Base-by-base conservation (phyloP, 2,888 invertebrate species). In the Phalera bucephala region DNA sequence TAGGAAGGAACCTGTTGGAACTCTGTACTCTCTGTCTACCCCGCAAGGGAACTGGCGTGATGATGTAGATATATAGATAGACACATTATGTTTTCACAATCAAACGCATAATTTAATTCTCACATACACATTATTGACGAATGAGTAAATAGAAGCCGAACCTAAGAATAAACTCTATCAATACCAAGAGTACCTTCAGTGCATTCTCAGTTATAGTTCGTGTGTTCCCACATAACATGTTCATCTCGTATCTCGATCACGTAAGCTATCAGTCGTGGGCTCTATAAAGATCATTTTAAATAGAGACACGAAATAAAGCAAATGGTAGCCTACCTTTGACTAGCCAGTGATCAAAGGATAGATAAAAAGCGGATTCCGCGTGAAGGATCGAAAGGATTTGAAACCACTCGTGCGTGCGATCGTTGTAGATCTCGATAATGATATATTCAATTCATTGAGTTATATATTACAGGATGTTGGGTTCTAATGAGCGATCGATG, bases 311-410 rank as follows among this genome's bases (percentile, higher is more conserved):
- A 47, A 50, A 55, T 51, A 51, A 60, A 57, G 50, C 49, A 58
- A 54, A 49, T 58, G 40, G 40, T 44, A 47, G 38, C 29, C 31
- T 38, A 45, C 53, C 52, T 56, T 52, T 52, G 57, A 53, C 53
- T 57, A 53, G 50, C 39, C 14, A 37, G 54, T 56, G 79, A 78
- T 80, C 72, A 67, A 66, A 67, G 70, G 67, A 70, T 61, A 57
- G 64, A 67, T 72, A 76, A 73, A 73, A 72, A 64, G 64, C 55
- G 57, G 64, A 73, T 72, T 60, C 62, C 61, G 55, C 64, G 65
- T 53, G 62, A 60, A 63, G 60, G 60, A 68, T 60, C 59, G 50
- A 60, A 65, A 72, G 61, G 64, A 71, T 69, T 67, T 64, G 61
- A 61, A 65, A 64, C 57, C 62, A 69, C 58, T 74, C 68, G 62